Conservation (phyloP, 2,797 vertebrate genomes). For the Cossypha caffra region DNA sequence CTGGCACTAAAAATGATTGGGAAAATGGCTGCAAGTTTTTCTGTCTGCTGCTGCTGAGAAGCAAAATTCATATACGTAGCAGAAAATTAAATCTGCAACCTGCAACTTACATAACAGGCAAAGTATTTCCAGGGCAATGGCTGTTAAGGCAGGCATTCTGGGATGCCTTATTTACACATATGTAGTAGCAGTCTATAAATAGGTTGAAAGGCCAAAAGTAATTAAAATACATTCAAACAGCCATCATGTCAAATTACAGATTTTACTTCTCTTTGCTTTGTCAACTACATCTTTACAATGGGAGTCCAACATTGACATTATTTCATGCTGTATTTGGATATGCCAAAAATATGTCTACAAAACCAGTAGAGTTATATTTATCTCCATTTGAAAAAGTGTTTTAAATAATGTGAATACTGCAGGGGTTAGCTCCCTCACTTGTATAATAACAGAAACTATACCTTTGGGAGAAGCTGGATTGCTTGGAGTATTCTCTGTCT, state of each 20-base stretch:
- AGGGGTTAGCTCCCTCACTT: not conserved
- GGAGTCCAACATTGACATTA: not conserved
- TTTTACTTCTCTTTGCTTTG: not conserved
- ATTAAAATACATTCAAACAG: not conserved
- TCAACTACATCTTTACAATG: not conserved
- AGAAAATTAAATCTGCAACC: not conserved
- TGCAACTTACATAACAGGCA: not conserved
- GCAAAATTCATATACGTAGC: not conserved
- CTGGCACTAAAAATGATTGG: not conserved
- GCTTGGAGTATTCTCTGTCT: constrained; percentile 97
- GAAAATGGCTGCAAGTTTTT: not conserved
- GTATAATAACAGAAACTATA: constrained; percentile 51
- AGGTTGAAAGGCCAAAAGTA: not conserved
- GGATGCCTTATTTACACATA: not conserved
- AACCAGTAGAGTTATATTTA: not conserved
- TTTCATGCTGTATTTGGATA: not conserved
- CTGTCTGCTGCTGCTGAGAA: not conserved
- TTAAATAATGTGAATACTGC: not conserved
- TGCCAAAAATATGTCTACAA: not conserved
- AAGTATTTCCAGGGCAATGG: not conserved
- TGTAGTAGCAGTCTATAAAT: not conserved
- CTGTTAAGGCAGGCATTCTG: not conserved
- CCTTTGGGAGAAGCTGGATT: constrained; percentile 95
- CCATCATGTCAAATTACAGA: not conserved
- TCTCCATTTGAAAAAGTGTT: not conserved